Percentiles rank a stretch among this genome's conserved stretches.
Evolutionary conservation across 2,113 vertebrate genomes (phyloP).

Genomic region (Holacanthus passer): DNA sequence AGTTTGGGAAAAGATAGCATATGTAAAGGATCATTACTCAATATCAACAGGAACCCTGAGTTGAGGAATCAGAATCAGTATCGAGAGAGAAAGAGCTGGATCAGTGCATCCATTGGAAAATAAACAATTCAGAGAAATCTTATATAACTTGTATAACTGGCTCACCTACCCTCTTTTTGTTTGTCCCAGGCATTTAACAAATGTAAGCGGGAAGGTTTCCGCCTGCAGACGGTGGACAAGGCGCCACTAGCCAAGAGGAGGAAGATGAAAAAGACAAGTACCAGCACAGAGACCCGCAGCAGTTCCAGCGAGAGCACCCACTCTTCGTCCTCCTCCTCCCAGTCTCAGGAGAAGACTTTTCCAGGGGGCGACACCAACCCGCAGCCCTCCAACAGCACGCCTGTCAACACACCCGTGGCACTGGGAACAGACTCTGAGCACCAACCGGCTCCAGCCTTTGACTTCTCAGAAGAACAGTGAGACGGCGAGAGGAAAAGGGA

Average conservation of each 20-base stretch:
- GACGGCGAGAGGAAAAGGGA: neutral
- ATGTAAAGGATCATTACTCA: neutral
- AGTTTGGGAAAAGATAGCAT: neutral
- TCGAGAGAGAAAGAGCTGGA: neutral
- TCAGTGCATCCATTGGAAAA: neutral
- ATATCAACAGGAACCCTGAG: neutral
- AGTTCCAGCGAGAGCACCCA: slow-evolving; percentile 98
- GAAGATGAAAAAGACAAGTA: slow-evolving; percentile 99
- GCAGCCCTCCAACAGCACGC: slow-evolving; percentile 67
- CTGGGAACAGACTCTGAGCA: slow-evolving; percentile 73
- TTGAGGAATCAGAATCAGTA: neutral
- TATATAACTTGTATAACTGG: neutral
- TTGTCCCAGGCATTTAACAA: slow-evolving; percentile 95
- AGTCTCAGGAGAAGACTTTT: slow-evolving; percentile 90
- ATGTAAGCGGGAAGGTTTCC: slow-evolving; percentile 97
- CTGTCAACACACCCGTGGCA: slow-evolving; percentile 65
- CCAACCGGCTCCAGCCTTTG: slow-evolving; percentile 71
- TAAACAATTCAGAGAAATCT: neutral
- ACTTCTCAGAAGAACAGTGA: slow-evolving; percentile 78
- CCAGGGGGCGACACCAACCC: slow-evolving; percentile 69
- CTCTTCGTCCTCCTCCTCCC: slow-evolving; percentile 94
- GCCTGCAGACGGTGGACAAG: slow-evolving; percentile 95
- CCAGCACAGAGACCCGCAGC: slow-evolving; percentile 97
- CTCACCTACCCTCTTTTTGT: neutral
- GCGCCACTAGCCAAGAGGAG: slow-evolving; percentile 92